These are phyloP conservation scores for Protobothrops mucrosquamatus DNA, from an alignment of 2,113 vertebrate genomes.

Conservation along the genomic window DNA sequence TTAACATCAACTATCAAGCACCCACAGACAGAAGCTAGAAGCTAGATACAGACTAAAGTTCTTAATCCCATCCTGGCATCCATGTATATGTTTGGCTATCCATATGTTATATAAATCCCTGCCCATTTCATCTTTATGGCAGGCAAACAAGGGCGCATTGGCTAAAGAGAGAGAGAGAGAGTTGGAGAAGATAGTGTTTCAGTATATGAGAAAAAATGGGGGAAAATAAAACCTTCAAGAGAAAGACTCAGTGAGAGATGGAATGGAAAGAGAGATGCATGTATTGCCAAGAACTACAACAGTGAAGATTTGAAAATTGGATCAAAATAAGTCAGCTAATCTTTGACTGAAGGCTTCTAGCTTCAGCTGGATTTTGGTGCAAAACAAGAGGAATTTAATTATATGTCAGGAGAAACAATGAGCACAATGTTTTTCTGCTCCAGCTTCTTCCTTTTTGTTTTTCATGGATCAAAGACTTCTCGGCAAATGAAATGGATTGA, in stretches of 20 bases:
- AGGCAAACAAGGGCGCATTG: not conserved
- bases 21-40: not conserved
- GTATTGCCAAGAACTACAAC: not conserved
- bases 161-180: no score
- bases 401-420: not conserved
- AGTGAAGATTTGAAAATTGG: not conserved
- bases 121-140: not conserved
- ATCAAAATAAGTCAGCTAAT: not conserved
- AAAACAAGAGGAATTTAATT: not conserved
- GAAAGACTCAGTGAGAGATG: not conserved
- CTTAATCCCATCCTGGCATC: not conserved
- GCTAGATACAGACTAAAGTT: not conserved
- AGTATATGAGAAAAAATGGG: not conserved
- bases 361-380: not conserved
- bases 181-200: not conserved
- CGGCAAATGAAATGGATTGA: not conserved
- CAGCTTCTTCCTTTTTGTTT: not conserved
- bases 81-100: not conserved
- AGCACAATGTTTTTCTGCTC: not conserved
- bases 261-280: not conserved
- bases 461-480: not conserved
- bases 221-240: not conserved
- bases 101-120: not conserved
- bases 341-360: not conserved
- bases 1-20: not conserved